Percentiles rank a stretch among this genome's conserved stretches.
phyloP scores from a whole-genome alignment of 2,113 vertebrate species.

The Ammodramus savannarum region DNA sequence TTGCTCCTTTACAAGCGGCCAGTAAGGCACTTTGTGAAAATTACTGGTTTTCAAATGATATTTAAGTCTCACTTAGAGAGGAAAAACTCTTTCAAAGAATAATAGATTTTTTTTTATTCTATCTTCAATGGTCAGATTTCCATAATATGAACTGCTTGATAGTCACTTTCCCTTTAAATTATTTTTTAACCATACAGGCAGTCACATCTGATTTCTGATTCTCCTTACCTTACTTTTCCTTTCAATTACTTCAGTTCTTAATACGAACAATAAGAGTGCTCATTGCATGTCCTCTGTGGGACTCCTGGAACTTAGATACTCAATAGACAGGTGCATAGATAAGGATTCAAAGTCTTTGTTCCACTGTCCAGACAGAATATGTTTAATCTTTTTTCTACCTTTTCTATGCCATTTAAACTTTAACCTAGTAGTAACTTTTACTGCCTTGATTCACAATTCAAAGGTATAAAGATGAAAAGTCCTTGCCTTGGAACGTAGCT shows the following conservation, averaged over 20 bases:
- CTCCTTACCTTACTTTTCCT: slow-evolving; percentile 79
- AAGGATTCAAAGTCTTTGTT: slow-evolving; percentile 79
- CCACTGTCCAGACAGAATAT: slow-evolving; percentile 73
- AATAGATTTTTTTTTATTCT: slow-evolving; percentile 66
- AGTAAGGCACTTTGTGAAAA: slow-evolving; percentile 63
- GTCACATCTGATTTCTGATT: slow-evolving; percentile 65
- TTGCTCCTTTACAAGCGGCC: slow-evolving; percentile 12
- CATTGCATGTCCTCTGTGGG: slow-evolving; percentile 70
- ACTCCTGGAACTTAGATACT: slow-evolving; percentile 69
- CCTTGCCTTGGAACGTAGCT: slow-evolving; percentile 75
- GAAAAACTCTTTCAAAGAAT: slow-evolving; percentile 73
- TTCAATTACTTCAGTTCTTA: slow-evolving; percentile 81
- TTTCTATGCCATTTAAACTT: slow-evolving; percentile 84
- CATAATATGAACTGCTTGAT: slow-evolving; percentile 78
- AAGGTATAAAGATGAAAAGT: slow-evolving; percentile 80
- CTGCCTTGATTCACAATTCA: slow-evolving; percentile 79
- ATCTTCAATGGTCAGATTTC: slow-evolving; percentile 74
- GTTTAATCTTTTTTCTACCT: slow-evolving; percentile 79
- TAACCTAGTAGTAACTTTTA: slow-evolving; percentile 84
- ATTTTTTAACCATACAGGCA: slow-evolving; percentile 78
- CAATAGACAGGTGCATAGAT: slow-evolving; percentile 77
- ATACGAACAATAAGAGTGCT: slow-evolving; percentile 76
- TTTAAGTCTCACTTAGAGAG: slow-evolving; percentile 66
- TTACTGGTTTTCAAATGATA: slow-evolving; percentile 62
- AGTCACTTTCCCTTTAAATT: slow-evolving; percentile 79